Conservation (phyloP, 2,888 invertebrate genomes). For the Drosophila merina region DNA sequence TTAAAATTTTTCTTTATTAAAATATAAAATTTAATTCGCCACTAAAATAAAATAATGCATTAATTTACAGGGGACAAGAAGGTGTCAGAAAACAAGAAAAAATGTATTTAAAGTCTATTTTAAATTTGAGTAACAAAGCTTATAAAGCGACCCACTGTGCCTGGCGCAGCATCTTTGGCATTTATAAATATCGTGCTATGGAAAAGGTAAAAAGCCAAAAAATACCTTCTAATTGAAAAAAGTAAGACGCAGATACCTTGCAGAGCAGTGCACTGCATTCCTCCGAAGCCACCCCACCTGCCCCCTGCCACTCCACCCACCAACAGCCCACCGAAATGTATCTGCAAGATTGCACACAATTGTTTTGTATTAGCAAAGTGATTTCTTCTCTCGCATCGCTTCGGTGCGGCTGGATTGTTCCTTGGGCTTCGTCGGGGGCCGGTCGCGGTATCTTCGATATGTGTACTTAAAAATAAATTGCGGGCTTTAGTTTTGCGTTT, state of each 20-base stretch:
- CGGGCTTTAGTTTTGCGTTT: conserved; percentile 64
- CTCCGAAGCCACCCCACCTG: neutral
- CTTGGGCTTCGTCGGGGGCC: conserved; percentile 11
- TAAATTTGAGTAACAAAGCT: neutral
- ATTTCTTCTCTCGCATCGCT: conserved; percentile 44
- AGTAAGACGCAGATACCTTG: conserved; percentile 63
- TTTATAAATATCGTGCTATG: conserved; percentile 70
- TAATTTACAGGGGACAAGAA: no score
- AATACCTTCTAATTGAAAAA: conserved; percentile 69
- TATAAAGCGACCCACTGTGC: conserved; percentile 52
- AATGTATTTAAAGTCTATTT: neutral
- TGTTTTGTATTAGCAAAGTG: conserved; percentile 67
- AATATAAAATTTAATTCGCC: no score
- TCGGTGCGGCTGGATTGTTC: conserved; percentile 19
- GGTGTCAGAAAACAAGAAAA: no score
- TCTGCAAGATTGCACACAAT: conserved; percentile 76
- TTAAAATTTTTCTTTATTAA: no score
- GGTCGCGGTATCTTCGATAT: conserved; percentile 45
- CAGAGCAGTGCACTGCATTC: conserved; percentile 30
- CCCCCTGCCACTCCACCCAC: neutral
- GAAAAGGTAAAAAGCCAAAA: conserved; percentile 69
- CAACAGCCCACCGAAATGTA: conserved; percentile 53
- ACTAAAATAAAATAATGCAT: no score
- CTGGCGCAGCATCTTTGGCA: conserved; percentile 52
- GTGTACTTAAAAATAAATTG: conserved; percentile 75